phyloP scores from a whole-genome alignment of 2,113 vertebrate species.

The Geococcyx californianus region DNA sequence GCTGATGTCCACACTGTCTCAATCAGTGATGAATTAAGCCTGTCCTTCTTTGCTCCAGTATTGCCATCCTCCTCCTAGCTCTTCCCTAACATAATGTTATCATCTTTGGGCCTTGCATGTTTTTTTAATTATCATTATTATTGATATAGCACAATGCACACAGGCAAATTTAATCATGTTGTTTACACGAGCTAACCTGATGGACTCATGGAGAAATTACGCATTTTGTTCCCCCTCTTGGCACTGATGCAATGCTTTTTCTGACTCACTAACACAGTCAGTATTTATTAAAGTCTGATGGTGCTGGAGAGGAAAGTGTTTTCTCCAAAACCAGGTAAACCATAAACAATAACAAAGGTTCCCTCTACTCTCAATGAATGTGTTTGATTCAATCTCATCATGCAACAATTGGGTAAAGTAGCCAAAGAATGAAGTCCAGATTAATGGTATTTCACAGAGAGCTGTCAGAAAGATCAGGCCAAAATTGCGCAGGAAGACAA shows the following conservation, averaged over 20 bases:
- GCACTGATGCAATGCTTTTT: background rate
- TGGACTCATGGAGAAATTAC: conserved; percentile 29
- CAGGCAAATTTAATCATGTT: conserved; percentile 38
- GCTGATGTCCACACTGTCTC: accelerated
- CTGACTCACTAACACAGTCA: conserved; percentile 12
- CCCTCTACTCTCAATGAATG: background rate
- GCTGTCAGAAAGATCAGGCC: background rate
- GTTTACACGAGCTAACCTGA: conserved; percentile 43
- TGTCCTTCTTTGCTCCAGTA: background rate
- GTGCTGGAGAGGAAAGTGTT: background rate
- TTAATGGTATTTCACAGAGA: background rate
- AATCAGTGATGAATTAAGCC: background rate
- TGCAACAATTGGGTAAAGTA: background rate
- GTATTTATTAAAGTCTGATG: background rate
- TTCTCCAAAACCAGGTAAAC: conserved; percentile 12
- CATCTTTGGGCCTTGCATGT: background rate
- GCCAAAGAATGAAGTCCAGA: background rate
- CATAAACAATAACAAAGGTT: background rate
- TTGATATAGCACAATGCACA: background rate
- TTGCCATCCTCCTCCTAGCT: background rate
- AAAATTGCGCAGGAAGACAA: background rate
- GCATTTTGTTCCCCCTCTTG: background rate
- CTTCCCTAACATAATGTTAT: background rate
- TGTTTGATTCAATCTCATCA: background rate
- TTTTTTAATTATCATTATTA: conserved; percentile 51